Evolutionary conservation across 1,140 invertebrate species (phyloP).

Genomic region (Radopholus similis): DNA sequence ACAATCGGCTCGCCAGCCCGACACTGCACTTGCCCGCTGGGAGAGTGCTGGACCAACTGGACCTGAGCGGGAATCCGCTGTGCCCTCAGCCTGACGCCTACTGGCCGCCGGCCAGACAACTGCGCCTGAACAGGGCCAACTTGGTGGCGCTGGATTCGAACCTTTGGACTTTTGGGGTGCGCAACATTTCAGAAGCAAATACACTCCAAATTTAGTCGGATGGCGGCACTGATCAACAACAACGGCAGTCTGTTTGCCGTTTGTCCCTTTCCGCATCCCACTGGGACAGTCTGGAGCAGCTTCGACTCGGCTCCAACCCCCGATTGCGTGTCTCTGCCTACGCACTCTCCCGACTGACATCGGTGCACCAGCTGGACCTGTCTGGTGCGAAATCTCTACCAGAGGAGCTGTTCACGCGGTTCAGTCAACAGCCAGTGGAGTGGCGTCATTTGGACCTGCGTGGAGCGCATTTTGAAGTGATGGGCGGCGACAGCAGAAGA

Average conservation of each 20-base stretch:
- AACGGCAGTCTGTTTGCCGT: background rate
- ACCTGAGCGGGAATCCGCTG: slow-evolving; percentile 13
- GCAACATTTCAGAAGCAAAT: background rate
- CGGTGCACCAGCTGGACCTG: slow-evolving; percentile 33
- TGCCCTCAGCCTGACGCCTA: background rate
- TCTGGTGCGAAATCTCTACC: slow-evolving; percentile 3
- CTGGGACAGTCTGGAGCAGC: slow-evolving; percentile 23
- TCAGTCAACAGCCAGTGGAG: background rate
- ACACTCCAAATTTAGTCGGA: background rate
- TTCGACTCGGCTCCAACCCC: slow-evolving; percentile 35
- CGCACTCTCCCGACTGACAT: slow-evolving; percentile 17
- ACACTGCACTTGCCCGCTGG: slow-evolving; percentile 28
- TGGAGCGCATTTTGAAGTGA: slow-evolving; percentile 6
- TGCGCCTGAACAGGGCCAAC: background rate
- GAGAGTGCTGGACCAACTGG: slow-evolving; percentile 2
- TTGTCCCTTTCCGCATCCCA: slow-evolving; percentile 6
- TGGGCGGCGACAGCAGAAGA: background rate
- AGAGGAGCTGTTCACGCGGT: background rate
- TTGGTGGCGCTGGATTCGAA: background rate
- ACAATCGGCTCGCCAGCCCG: slow-evolving; percentile 26
- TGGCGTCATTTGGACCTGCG: slow-evolving; percentile 19
- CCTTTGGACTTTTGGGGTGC: slow-evolving; percentile 7
- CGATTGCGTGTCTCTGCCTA: slow-evolving; percentile 12
- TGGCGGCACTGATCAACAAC: background rate
- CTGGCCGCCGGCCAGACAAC: slow-evolving; percentile 6